Conservation (phyloP, 2,113 vertebrate species). For the Himantopus leucocephalus region DNA sequence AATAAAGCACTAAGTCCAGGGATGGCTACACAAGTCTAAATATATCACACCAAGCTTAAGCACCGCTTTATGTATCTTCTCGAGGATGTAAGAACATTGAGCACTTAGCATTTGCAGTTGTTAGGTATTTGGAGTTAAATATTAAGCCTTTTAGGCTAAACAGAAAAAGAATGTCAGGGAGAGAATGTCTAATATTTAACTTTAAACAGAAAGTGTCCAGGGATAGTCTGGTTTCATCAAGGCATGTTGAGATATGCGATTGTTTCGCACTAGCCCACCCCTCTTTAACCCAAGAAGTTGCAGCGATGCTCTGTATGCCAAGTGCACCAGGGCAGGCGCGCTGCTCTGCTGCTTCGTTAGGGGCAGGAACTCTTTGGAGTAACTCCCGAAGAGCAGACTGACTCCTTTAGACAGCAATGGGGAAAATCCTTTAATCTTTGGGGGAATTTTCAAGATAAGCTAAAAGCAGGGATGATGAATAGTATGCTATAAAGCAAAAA, state of each 20-base stretch:
- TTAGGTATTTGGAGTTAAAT: slow-evolving; percentile 57
- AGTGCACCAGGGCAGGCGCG: accelerated
- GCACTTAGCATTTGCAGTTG: neutral
- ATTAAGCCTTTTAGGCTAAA: slow-evolving; percentile 47
- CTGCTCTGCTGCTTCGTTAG: neutral
- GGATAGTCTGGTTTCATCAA: neutral
- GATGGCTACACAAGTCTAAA: neutral
- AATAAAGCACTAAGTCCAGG: neutral
- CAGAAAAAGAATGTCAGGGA: neutral
- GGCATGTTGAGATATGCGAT: neutral
- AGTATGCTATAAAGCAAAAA: neutral
- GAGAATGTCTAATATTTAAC: slow-evolving; percentile 47
- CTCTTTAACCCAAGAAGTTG: neutral
- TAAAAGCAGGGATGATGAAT: neutral
- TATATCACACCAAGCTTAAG: neutral
- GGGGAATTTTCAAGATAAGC: neutral
- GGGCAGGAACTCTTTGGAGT: neutral
- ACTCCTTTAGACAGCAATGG: neutral
- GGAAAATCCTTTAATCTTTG: neutral
- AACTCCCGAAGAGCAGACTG: neutral
- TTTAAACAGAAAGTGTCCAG: neutral
- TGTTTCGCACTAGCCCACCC: neutral
- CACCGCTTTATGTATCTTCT: neutral
- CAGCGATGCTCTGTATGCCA: neutral
- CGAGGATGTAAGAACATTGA: neutral